Evolutionary conservation across 2,113 vertebrate species (phyloP).

Genomic region (Gulo gulo): DNA sequence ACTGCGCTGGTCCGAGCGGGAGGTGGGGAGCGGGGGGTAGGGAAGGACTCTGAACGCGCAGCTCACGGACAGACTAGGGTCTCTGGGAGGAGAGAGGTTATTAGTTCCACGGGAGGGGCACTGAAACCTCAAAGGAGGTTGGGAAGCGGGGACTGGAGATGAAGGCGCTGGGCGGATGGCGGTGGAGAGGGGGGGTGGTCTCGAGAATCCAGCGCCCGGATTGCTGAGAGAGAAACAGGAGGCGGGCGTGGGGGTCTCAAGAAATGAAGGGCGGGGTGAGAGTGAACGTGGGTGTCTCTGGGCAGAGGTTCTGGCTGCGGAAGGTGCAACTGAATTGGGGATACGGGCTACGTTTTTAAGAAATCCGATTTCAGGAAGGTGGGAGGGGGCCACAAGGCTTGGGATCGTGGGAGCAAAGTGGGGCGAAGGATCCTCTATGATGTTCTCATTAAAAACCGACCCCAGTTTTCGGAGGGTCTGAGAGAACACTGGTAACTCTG

Average conservation of each 20-base stretch:
- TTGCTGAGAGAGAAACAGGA: not conserved
- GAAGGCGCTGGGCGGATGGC: not conserved
- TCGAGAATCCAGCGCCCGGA: not conserved
- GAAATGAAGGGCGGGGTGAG: not conserved
- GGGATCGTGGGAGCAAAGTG: not conserved
- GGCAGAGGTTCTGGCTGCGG: not conserved
- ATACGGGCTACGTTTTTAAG: not conserved
- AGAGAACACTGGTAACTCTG: slow-evolving; percentile 33
- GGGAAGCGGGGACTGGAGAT: not conserved
- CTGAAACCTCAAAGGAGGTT: not conserved
- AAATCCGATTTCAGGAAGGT: not conserved
- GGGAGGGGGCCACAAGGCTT: not conserved
- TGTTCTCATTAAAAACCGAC: slow-evolving; percentile 21
- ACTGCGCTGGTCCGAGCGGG: slow-evolving; percentile 15
- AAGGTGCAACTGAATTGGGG: not conserved
- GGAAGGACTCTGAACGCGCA: not conserved
- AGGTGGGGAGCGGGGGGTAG: not conserved
- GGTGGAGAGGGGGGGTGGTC: not conserved
- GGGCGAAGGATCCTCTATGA: not conserved
- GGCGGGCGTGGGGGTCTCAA: slow-evolving; percentile 16
- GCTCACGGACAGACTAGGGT: not conserved
- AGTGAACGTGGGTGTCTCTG: not conserved
- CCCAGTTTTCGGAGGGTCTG: slow-evolving; percentile 50
- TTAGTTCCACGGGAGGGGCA: not conserved
- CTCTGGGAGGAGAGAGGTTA: not conserved